Base-by-base conservation (phyloP, 2,888 invertebrate species). In the Leptinotarsa rubiginosa region DNA sequence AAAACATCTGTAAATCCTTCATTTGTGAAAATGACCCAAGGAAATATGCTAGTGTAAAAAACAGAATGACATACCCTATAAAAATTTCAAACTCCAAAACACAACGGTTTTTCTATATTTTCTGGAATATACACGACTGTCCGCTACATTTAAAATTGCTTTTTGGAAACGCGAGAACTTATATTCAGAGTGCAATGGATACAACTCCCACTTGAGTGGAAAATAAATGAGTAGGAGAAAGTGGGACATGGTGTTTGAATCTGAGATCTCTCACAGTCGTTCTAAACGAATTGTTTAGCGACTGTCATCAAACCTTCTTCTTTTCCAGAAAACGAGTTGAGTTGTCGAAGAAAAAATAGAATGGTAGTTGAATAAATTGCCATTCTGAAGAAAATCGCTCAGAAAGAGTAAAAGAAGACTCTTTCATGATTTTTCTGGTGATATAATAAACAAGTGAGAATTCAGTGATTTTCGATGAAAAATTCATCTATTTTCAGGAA, bases 171-270 rank as follows among this genome's bases (percentile, higher is more conserved):
- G 65, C 56, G 49, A 62, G 54, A 59, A 72, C 67, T 75, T 75
- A 75, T 75, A 75, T 75, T 62, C 50, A 52, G 66, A 62, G 66
- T 50, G 49, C 72, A 56, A 52, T 69, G 67, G 64, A 70, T 31
- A 69, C 56, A 56, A 71, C 75, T 72, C 72, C 75, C 72, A 75
- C 75, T 64, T 68, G 47, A 15, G 65, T 62, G 31, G 47, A 72
- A 49, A 62, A 62, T 47, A 59, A 66, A 69, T 31, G 65, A 31
- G 41, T 56, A 18, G 75, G 72, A 47, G 72, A 4, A 67, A 75
- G 66, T 20, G 72, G 75, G 47, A 47, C 69, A 47, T 18, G 16
- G 22, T 22, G 56, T 13, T 31, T 13, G 7, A 65, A 41, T 41
- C 41, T 41, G 41, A 41, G 41, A 41, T 41, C 41, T 10, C 41